Percentiles rank a stretch among this genome's conserved stretches.
Conservation (phyloP, 2,888 invertebrate genomes). For the Epicampocera succincta region DNA sequence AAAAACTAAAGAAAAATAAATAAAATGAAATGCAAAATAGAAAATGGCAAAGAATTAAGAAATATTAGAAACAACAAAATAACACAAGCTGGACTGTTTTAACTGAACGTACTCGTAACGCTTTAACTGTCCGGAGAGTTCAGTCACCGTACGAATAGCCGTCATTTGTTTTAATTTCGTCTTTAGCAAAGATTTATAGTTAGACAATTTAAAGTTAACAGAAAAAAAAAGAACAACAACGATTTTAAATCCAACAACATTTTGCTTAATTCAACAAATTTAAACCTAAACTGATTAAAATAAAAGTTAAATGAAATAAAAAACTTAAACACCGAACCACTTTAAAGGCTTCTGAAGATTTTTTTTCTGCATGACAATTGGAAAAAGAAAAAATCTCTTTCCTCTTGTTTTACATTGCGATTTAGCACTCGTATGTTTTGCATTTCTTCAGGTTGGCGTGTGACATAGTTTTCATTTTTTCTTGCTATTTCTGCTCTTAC, state of each 20-base stretch:
- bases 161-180: constrained; percentile 3
- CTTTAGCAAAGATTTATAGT: constrained; percentile 40
- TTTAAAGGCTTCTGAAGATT: constrained; percentile 56
- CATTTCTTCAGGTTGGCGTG: constrained; percentile 68
- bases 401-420: constrained; percentile 46
- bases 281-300: constrained; percentile 39
- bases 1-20: constrained; percentile 18
- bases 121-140: constrained; percentile 52
- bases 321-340: constrained; percentile 31
- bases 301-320: not conserved
- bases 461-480: constrained; percentile 71
- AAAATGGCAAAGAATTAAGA: constrained; percentile 35
- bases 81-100: not conserved
- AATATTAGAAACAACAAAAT: constrained; percentile 19
- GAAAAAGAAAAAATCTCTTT: constrained; percentile 41
- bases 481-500: constrained; percentile 3
- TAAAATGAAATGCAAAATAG: constrained; percentile 17
- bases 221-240: not conserved
- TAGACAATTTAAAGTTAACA: constrained; percentile 49
- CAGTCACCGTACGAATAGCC: constrained; percentile 39
- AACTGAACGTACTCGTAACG: constrained; percentile 30
- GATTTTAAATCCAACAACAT: constrained; percentile 23
- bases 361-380: constrained; percentile 1
- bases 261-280: constrained; percentile 36
- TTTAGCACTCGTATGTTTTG: constrained; percentile 5